Evolutionary conservation across 2,888 invertebrate genomes (phyloP), one percentile per base, ranked within the genome.

Genomic region (Aporophyla lueneburgensis): DNA sequence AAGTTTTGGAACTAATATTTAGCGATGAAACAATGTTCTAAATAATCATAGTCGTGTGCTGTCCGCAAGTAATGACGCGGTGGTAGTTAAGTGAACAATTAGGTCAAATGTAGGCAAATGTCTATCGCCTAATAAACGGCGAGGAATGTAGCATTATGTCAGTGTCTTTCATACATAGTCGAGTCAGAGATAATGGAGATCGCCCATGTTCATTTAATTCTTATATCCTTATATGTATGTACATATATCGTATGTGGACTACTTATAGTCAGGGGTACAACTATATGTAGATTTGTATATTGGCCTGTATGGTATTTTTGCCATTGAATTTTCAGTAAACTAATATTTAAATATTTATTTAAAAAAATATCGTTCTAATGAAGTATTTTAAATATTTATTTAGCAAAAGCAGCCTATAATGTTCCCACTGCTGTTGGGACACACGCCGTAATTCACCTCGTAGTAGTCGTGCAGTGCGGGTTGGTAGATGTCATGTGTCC

Each of bases 61-160:
- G 80, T 88, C 79, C 86, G 82, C 72, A 75, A 75, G 84, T 86
- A 90, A 90, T 88, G 84, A 81, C 83, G 81, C 86, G 81, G 67
- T 86, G 76, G 82, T 83, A 87, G 85, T 84, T 84, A 86, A 84
- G 85, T 86, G 81, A 83, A 76, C 83, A 87, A 86, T 85, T 89
- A 88, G 90, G 89, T 85, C 89, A 86, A 82, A 87, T 87, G 77
- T 85, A 85, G 81, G 78, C 83, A 81, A 88, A 86, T 86, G 80
- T 77, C 70, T 78, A 86, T 78, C 81, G 78, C 76, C 78, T 85
- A 87, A 84, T 88, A 87, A 80, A 85, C 69, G 53, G 71, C 65
- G 62, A 68, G 81, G 77, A 75, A 78, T 86, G 81, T 74, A 61
- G 54, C 61, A 59, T 70, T 62, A 75, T 70, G 83, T 71, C 78